Evolutionary conservation across 2,113 vertebrate species (phyloP), one percentile per base, ranked within the genome.

Genomic region (Bungarus multicinctus): DNA sequence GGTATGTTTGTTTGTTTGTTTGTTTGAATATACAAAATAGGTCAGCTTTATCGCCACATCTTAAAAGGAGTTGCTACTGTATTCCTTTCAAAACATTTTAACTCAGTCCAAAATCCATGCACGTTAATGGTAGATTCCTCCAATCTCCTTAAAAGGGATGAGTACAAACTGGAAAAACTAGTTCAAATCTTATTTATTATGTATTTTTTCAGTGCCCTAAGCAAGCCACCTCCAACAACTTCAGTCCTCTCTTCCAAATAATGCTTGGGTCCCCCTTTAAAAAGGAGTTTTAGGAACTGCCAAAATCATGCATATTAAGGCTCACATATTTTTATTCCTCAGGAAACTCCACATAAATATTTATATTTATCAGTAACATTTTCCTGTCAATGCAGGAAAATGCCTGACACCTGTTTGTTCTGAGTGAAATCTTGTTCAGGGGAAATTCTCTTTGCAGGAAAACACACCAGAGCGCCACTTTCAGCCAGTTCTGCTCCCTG

Each of bases 381-480:
- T 43, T 91, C 81, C 57, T 18, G 55, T 34, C 9, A 25, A 16
- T 7, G 14, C 92, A 92, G 47, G 47, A 47, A 8, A 47, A 47
- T 90, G 92, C 8, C 85, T 74, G 87, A 57, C 22, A 27, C 27
- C 18, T 10, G 60, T 57, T 74, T 52, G 0, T 0, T 0, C 34
- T 50, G 6, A 85, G 20, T 3, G 57, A 57, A 22, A 55, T 93
- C 93, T 93, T 90, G 58, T 58, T 88, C 91, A 58, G 25, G 22
- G 43, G 23, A 54, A 93, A 52, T 25, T 88, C 90, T 3, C 0
- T 81, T 0, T 69, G 34, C 45, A 47, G 54, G 55, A 52, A 30
- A 86, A 47, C 85, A 34, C n/a, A 43, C 7, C 53, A 8, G 9
- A 50, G 16, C 2, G 9, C 30, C 34, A 81, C 34, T 43, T 81